Conservation (phyloP, 2,888 invertebrate genomes). For the Sepiola atlantica region DNA sequence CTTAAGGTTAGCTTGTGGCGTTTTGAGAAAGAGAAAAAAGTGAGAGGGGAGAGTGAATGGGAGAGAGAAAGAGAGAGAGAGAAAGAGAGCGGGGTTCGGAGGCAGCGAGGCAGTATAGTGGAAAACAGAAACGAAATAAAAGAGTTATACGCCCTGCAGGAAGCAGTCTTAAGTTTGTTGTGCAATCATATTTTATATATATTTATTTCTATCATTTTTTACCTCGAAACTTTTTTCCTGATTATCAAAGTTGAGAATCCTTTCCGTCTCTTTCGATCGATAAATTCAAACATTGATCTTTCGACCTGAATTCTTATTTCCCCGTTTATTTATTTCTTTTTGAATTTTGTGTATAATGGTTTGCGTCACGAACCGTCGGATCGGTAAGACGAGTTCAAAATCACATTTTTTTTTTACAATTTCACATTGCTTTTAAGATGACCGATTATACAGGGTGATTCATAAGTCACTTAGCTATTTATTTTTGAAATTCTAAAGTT, state of each 20-base stretch:
- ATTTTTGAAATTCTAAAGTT: no score
- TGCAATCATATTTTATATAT: neutral
- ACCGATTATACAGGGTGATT: no score
- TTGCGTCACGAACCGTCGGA: no score
- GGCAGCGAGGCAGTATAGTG: neutral
- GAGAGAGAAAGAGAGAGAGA: neutral
- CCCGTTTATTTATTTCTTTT: neutral
- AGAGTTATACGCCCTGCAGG: neutral
- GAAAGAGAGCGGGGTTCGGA: no score
- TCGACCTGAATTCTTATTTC: neutral
- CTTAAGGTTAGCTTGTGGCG: slow-evolving; percentile 32
- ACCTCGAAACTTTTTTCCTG: neutral
- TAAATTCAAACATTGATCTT: neutral
- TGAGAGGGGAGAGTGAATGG: neutral
- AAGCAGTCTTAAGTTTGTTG: neutral
- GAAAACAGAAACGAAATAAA: neutral
- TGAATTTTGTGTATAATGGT: no score
- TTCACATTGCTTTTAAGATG: no score
- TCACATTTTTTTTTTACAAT: no score
- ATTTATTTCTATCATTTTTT: neutral
- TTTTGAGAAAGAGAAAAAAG: no score
- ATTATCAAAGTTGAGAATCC: neutral
- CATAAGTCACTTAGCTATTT: no score
- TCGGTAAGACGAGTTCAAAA: no score
- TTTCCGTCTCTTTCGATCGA: neutral